Evolutionary conservation across 2,113 vertebrate genomes (phyloP), one percentile per base, ranked within the genome.

Genomic region (Penelope pileata): DNA sequence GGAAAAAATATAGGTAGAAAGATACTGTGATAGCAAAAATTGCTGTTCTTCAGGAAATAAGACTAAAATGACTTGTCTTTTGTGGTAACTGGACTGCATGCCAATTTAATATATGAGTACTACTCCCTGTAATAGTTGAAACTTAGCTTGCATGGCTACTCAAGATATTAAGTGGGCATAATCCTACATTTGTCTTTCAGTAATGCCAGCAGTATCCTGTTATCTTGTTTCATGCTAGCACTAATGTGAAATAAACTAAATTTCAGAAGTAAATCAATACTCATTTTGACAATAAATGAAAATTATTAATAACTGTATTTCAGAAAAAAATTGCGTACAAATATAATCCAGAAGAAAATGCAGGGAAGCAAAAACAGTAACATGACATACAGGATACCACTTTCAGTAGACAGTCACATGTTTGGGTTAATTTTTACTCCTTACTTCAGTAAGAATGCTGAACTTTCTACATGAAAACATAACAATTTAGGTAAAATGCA

Each of bases 91-190:
- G 86, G 29, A 66, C 14, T 42, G 36, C 36, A 72, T 0, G 2
- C 94, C 74, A 48, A 82, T 94, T 92, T 90, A 94, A 93, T 94
- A 87, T 66, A 87, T 48, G 43, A 89, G 75, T 92, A 89, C 87
- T 90, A 63, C 32, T 73, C 36, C 12, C 23, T 89, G 23, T 79
- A 40, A 73, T 86, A 34, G 58, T 18, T 83, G 85, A 70, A 95
- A 51, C 83, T 91, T 84, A 82, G 73, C 77, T 88, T 92, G 91
- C 92, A 82, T 89, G 94, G 83, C 83, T 96, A 86, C 76, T 82
- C 60, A 91, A 94, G 83, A 91, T 82, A 94, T 75, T 89, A 93
- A 92, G 81, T 9, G 19, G 56, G 18, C 77, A 90, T 93, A 95
- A 94, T 92, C 91, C 73, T 73, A 53, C 42, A 67, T 85, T 82